Evolutionary conservation across 1,140 invertebrate species (phyloP), one percentile per base, ranked within the genome.

Genomic region (Tribolium madens): DNA sequence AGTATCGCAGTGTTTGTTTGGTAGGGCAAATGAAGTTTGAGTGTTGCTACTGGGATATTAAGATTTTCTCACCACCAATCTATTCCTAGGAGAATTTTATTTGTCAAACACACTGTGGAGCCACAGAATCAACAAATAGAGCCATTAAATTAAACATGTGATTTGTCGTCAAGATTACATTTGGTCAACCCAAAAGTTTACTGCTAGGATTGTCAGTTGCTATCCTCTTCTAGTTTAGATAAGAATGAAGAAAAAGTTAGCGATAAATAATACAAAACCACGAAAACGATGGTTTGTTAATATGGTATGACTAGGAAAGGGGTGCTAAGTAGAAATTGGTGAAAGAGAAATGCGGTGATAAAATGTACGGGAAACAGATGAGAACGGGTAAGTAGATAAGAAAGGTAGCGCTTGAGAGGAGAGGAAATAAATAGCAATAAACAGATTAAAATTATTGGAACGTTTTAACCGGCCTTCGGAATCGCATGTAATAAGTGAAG

Each of bases 111-210:
- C 48, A 31, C 21, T 33, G 57, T 14, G 26, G 31, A 13, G 57
- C 57, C 12, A 13, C 26, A 64, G 57, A 33, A 64, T 64, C 57
- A 64, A 64, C 57, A 64, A 64, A 64, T 64, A 26, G 57, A n/a
- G 57, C 57, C n/a, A 64, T 64, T 64, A 64, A 64, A 64, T 64
- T 64, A 64, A 64, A 64, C 57, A 64, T 64, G 57, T 64, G 57
- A 64, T 64, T 64, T 64, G 26, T 64, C 21, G 21, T 33, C 21
- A 33, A 33, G 57, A 64, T 64, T 64, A 64, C 57, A 64, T 64
- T 57, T 64, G 21, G 57, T 64, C 31, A 64, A 64, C n/a, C 21
- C 57, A 13, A 64, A 64, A 64, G 52, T 57, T 57, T 57, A 26
- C 10, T 17, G 14, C 17, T 31, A 26, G 31, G 36, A 64, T 36